Base-by-base conservation (phyloP, 1,140 invertebrate genomes). In the Drosophila tropicalis region DNA sequence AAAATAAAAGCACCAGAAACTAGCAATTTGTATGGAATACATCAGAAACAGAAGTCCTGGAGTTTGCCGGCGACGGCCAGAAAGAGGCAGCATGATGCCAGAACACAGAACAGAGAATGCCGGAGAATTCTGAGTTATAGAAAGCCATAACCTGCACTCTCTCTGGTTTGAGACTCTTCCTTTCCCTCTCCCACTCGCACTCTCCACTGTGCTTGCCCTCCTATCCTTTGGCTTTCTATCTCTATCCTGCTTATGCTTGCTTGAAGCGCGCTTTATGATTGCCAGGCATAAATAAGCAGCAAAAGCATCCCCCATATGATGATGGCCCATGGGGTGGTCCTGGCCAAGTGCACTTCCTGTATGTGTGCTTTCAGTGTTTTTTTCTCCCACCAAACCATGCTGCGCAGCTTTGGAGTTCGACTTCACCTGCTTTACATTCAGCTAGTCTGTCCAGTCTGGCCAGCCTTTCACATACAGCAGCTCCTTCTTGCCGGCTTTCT, bases 11-110 rank as follows among this genome's bases (percentile, higher is more conserved):
- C 77, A 89, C 76, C 83, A 51, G 79, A 80, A 80, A 80, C 84
- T 81, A 83, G 83, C 83, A 89, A 87, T 87, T 87, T 89, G 83
- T 89, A 89, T 89, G 84, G 84, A 87, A 87, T 87, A 89, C 83
- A 87, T 87, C 83, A 87, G 79, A 47, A 66, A 60, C 75, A 78
- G 78, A 62, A 76, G 57, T 54, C 19, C 36, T 39, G 39, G 67
- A 25, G 62, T 41, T 62, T 47, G n/a, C 44, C 25, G 58, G 55
- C 69, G 40, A 63, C 54, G 64, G 80, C 60, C 63, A 87, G 84
- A 89, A 78, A 78, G 84, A 90, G 84, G 41, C 70, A 51, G 70
- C 79, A 82, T 55, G 70, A 83, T 32, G 62, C 47, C 67, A 29
- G 29, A 0, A 29, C 29, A 76, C 72, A 65, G 5, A 44, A 15